phyloP scores from a whole-genome alignment of 2,797 vertebrate species.

The Sebastolobus altivelis region DNA sequence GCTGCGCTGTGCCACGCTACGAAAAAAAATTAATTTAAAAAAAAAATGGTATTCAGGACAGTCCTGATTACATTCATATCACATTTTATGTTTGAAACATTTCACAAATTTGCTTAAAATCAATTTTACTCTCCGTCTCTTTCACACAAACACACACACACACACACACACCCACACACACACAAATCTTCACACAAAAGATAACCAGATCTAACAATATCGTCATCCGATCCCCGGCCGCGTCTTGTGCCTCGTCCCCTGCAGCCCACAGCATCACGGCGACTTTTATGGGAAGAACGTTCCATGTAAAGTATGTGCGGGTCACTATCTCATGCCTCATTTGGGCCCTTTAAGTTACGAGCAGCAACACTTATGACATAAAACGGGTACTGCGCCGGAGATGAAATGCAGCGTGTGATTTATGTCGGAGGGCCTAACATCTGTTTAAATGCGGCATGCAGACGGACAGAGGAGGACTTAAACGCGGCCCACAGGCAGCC shows the following conservation, averaged over 20 bases:
- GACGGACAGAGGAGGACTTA: constrained; percentile 66
- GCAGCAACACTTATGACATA: constrained; percentile 77
- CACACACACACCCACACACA: neutral
- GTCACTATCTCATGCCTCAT: constrained; percentile 78
- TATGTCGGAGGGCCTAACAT: constrained; percentile 76
- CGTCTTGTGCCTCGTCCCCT: constrained; percentile 19
- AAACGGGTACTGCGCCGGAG: constrained; percentile 70
- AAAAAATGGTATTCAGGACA: neutral
- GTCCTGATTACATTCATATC: neutral
- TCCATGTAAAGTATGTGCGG: constrained; percentile 61
- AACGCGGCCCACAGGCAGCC: constrained; percentile 62
- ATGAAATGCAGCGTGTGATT: constrained; percentile 81
- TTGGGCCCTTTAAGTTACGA: constrained; percentile 74
- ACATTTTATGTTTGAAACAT: constrained; percentile 21
- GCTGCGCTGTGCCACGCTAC: neutral
- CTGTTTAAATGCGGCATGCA: constrained; percentile 80
- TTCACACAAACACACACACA: neutral
- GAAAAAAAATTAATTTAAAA: neutral
- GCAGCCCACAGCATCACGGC: constrained; percentile 14
- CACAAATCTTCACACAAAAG: constrained; percentile 22
- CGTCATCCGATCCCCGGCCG: constrained; percentile 19
- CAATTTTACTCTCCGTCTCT: neutral
- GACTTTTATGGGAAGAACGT: constrained; percentile 53
- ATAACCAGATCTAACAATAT: constrained; percentile 16
- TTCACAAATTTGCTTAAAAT: constrained; percentile 4